Conservation (phyloP, 2,797 vertebrate genomes). For the Tragelaphus oryx region DNA sequence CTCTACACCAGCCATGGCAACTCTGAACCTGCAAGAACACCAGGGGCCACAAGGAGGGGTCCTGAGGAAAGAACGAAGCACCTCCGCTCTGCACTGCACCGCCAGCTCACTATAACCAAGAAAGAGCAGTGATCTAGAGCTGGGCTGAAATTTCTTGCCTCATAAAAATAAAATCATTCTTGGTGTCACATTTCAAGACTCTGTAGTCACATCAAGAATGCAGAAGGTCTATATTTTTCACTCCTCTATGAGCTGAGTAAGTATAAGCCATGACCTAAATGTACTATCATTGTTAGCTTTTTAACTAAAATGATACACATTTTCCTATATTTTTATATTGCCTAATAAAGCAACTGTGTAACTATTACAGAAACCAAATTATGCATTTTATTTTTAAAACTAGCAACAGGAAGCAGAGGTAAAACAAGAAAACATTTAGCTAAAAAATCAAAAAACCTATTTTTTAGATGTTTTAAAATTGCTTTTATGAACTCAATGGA, state of each 20-base stretch:
- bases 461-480: slow-evolving; percentile 15
- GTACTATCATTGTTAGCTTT: background rate
- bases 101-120: background rate
- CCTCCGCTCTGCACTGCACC: background rate
- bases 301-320: background rate
- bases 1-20: background rate
- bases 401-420: background rate
- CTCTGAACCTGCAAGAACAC: background rate
- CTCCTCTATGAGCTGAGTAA: background rate
- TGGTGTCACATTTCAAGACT: background rate
- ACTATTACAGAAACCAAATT: background rate
- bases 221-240: background rate
- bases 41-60: background rate
- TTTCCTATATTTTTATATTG: background rate
- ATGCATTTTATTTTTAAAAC: background rate
- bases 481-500: background rate
- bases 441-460: slow-evolving; percentile 21
- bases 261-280: background rate
- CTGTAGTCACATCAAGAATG: background rate
- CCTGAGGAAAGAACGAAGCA: background rate
- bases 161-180: background rate
- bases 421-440: background rate
- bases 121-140: background rate
- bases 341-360: background rate
- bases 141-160: background rate